phyloP scores from a whole-genome alignment of 2,888 invertebrate species.

The Phymatocera aterrima region DNA sequence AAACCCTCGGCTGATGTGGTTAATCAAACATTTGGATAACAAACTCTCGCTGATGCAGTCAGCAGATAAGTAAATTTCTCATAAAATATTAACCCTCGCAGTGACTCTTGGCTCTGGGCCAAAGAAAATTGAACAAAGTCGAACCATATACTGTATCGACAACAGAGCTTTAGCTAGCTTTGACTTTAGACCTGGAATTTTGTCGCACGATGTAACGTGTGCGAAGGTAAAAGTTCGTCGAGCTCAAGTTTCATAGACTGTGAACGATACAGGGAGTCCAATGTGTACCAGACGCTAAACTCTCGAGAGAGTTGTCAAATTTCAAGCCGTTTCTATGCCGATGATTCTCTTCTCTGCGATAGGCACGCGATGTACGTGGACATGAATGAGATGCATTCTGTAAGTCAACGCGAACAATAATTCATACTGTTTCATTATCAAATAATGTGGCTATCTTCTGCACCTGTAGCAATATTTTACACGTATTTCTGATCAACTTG shows the following conservation, averaged over 20 bases:
- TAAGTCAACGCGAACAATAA: not conserved
- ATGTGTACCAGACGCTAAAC: not conserved
- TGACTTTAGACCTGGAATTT: not conserved
- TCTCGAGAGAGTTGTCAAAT: not conserved
- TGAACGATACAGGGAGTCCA: not conserved
- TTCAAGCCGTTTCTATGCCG: not conserved
- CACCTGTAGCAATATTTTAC: not conserved
- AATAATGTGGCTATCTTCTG: not conserved
- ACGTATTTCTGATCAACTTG: not conserved
- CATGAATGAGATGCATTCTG: not conserved
- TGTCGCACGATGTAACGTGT: not conserved
- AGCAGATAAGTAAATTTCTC: not conserved
- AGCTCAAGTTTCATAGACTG: not conserved
- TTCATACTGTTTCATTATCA: not conserved
- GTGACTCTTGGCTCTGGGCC: too few species aligned
- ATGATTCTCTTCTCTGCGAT: not conserved
- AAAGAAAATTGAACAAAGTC: too few species aligned
- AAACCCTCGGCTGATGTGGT: not conserved
- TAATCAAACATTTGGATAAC: not conserved
- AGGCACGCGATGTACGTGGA: not conserved
- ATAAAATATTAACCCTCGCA: too few species aligned
- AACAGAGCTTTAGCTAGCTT: not conserved
- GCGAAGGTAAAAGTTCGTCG: not conserved
- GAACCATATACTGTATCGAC: too few species aligned
- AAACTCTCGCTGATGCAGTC: not conserved